phyloP scores from a whole-genome alignment of 2,888 invertebrate genomes.

The Phaedon cochleariae region DNA sequence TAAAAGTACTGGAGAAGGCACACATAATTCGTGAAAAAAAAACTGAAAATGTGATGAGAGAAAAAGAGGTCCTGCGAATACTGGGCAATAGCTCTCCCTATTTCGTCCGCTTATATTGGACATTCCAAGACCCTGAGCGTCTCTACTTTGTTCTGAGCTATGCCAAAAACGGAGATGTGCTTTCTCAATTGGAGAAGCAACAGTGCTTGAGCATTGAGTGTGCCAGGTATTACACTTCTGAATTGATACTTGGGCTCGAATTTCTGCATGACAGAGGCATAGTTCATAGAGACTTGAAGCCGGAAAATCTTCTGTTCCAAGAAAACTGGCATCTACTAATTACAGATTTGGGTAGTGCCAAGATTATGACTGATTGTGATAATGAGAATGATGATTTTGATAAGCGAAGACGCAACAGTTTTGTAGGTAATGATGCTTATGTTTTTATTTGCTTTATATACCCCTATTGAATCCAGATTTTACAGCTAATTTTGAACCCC shows the following conservation, averaged over 20 bases:
- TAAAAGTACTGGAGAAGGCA: slow-evolving; percentile 97
- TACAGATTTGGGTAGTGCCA: slow-evolving; percentile 97
- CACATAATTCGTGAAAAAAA: slow-evolving; percentile 94
- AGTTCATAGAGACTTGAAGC: slow-evolving; percentile 96
- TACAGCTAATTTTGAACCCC: too few species aligned
- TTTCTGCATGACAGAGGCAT: slow-evolving; percentile 88
- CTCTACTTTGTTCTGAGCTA: slow-evolving; percentile 96
- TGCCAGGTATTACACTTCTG: slow-evolving; percentile 93
- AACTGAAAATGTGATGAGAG: slow-evolving; percentile 89
- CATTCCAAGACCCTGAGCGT: slow-evolving; percentile 93
- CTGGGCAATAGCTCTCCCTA: slow-evolving; percentile 76
- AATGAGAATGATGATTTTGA: slow-evolving; percentile 46
- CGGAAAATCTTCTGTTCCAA: slow-evolving; percentile 95
- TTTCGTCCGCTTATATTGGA: slow-evolving; percentile 93
- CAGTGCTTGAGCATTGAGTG: slow-evolving; percentile 89
- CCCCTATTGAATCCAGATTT: too few species aligned
- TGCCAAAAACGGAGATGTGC: slow-evolving; percentile 93
- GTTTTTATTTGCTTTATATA: too few species aligned
- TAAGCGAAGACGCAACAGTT: slow-evolving; percentile 69
- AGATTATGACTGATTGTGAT: slow-evolving; percentile 68
- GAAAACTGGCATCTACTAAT: slow-evolving; percentile 96
- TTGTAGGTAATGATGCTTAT: slow-evolving; percentile 21
- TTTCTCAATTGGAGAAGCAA: slow-evolving; percentile 90
- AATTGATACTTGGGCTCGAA: slow-evolving; percentile 89
- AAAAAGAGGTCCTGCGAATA: slow-evolving; percentile 92